phyloP scores from a whole-genome alignment of 2,797 vertebrate genomes.

The Clarias pachynema region DNA sequence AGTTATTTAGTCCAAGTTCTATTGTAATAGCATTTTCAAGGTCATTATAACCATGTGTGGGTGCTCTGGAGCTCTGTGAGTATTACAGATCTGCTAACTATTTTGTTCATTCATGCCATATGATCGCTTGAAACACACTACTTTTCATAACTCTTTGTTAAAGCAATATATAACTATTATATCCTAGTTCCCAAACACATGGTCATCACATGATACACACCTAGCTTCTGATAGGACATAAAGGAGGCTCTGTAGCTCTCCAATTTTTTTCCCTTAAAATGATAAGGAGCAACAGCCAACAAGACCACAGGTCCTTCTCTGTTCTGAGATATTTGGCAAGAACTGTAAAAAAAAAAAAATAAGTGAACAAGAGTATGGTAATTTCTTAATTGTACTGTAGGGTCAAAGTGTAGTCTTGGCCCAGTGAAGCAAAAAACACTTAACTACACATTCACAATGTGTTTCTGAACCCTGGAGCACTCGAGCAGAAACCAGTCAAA shows the following conservation, averaged over 20 bases:
- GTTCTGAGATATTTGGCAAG: not conserved
- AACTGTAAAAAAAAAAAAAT: not conserved
- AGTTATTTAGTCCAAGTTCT: slow-evolving; percentile 26
- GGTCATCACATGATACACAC: not conserved
- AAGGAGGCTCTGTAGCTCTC: not conserved
- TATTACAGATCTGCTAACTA: not conserved
- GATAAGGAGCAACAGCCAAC: not conserved
- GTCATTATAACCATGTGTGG: slow-evolving; percentile 27
- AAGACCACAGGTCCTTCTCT: not conserved
- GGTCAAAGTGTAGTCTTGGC: not conserved
- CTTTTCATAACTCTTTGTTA: not conserved
- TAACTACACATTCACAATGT: slow-evolving; percentile 22
- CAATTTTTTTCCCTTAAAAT: not conserved
- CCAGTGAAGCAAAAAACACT: slow-evolving; percentile 5
- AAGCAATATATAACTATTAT: not conserved
- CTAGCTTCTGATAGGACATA: not conserved
- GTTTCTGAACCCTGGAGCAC: not conserved
- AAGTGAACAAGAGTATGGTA: slow-evolving; percentile 5
- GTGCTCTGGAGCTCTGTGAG: not conserved
- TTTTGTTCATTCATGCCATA: not conserved
- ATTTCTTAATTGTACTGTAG: not conserved
- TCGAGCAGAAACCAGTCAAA: slow-evolving; percentile 8
- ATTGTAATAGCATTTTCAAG: slow-evolving; percentile 37
- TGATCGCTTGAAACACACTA: not conserved
- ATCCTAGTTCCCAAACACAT: not conserved